Evolutionary conservation across 2,888 invertebrate species (phyloP).

Genomic region (Sphaerophoria taeniata): DNA sequence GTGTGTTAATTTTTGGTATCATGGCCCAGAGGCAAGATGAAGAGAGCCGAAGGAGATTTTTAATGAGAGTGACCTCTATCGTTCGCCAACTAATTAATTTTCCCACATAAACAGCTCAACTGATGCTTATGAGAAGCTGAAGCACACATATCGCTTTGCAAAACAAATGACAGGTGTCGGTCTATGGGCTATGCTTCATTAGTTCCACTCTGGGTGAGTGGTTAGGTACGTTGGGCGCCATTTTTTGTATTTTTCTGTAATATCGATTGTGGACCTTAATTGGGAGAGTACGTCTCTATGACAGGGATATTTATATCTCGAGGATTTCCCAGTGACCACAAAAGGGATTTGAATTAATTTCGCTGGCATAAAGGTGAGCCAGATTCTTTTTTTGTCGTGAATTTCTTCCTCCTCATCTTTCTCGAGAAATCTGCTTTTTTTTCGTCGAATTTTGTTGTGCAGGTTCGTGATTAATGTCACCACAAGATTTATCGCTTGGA

Average conservation of each 20-base stretch:
- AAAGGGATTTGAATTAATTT: constrained; percentile 69
- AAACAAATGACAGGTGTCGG: constrained; percentile 74
- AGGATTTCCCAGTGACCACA: constrained; percentile 18
- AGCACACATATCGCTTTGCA: constrained; percentile 57
- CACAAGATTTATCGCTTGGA: constrained; percentile 51
- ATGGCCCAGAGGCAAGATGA: constrained; percentile 50
- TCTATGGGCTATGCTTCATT: constrained; percentile 71
- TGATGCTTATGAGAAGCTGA: constrained; percentile 30
- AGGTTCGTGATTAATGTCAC: constrained; percentile 58
- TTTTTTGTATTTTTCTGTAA: constrained; percentile 29
- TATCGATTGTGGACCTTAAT: constrained; percentile 49
- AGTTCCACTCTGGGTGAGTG: constrained; percentile 23
- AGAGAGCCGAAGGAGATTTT: neutral
- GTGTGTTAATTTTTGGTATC: constrained; percentile 37
- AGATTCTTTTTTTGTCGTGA: constrained; percentile 17
- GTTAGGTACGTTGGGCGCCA: constrained; percentile 57
- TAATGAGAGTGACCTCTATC: constrained; percentile 38
- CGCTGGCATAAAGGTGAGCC: constrained; percentile 62
- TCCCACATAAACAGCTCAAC: constrained; percentile 54
- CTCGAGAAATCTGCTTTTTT: constrained; percentile 50
- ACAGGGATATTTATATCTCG: constrained; percentile 60
- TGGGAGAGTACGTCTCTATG: constrained; percentile 43
- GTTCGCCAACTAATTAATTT: constrained; percentile 65
- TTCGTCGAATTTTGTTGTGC: constrained; percentile 24
- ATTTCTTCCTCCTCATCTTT: constrained; percentile 36